Conservation (phyloP, 2,113 vertebrate genomes). For the Neomonachus schauinslandi region DNA sequence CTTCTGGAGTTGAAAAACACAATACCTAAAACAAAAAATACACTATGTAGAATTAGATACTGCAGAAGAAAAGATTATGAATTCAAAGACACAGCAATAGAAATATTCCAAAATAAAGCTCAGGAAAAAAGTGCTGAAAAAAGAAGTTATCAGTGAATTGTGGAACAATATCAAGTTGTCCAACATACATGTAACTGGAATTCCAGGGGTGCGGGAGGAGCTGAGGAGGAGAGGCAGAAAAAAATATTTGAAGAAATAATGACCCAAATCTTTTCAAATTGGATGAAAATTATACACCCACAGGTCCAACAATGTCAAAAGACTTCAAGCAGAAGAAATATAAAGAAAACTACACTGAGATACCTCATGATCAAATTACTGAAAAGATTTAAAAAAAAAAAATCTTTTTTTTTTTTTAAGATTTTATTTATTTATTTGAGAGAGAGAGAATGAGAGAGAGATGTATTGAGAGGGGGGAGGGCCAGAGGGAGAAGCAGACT, state of each 20-base stretch:
- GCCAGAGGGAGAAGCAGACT: no score
- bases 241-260: neutral
- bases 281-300: neutral
- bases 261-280: neutral
- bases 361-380: neutral
- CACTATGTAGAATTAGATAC: neutral
- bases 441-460: no score
- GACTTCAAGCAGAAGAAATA: neutral
- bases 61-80: neutral
- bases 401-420: no score
- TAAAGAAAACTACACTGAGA: neutral
- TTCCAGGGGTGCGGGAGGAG: neutral
- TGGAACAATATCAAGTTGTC: neutral
- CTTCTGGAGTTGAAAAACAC: neutral
- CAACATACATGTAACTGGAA: neutral
- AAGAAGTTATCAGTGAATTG: neutral
- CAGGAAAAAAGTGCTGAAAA: neutral
- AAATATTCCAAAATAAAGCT: constrained; percentile 42
- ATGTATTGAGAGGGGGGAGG: no score
- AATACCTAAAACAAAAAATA: neutral
- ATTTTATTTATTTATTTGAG: no score
- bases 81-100: neutral
- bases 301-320: neutral
- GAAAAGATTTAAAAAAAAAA: neutral
- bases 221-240: neutral